Conservation (phyloP, 2,113 vertebrate species). For the Antechinus flavipes region DNA sequence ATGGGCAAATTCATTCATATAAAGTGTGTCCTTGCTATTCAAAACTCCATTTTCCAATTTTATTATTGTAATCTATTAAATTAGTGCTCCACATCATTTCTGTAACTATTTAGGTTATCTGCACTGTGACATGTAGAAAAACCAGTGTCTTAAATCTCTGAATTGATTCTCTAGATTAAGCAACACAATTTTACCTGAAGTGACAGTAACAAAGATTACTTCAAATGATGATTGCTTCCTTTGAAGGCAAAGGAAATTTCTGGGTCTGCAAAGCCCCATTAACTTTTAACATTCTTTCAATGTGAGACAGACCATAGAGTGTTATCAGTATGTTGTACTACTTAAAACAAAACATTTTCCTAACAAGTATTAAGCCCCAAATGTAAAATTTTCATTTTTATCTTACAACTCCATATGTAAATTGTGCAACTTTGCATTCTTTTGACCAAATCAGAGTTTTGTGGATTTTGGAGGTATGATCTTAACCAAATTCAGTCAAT, state of each 20-base stretch:
- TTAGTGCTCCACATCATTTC: slow-evolving; percentile 22
- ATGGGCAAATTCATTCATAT: slow-evolving; percentile 15
- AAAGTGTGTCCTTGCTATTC: slow-evolving; percentile 8
- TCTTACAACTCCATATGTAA: slow-evolving; percentile 12
- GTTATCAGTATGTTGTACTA: background rate
- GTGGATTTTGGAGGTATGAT: too few relatives aligned
- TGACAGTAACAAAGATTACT: background rate
- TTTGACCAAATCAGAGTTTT: too few relatives aligned
- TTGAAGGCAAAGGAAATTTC: slow-evolving; percentile 37
- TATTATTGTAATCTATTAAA: slow-evolving; percentile 21
- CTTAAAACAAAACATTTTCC: background rate
- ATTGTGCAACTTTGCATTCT: background rate
- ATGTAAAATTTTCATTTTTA: background rate
- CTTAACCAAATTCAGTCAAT: too few relatives aligned
- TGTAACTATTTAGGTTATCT: slow-evolving; percentile 32
- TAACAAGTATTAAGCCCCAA: background rate
- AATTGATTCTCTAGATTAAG: slow-evolving; percentile 12
- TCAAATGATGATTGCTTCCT: slow-evolving; percentile 19
- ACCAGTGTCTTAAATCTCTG: slow-evolving; percentile 46
- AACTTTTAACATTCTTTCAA: slow-evolving; percentile 20
- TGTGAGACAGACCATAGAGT: background rate
- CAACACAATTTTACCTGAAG: slow-evolving; percentile 5
- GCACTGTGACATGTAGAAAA: slow-evolving; percentile 40
- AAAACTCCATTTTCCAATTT: slow-evolving; percentile 50
- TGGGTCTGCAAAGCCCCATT: slow-evolving; percentile 1